Percentiles rank a stretch among this genome's conserved stretches.
Conservation (phyloP, 2,797 vertebrate genomes). For the Micropoecilia bifurca region DNA sequence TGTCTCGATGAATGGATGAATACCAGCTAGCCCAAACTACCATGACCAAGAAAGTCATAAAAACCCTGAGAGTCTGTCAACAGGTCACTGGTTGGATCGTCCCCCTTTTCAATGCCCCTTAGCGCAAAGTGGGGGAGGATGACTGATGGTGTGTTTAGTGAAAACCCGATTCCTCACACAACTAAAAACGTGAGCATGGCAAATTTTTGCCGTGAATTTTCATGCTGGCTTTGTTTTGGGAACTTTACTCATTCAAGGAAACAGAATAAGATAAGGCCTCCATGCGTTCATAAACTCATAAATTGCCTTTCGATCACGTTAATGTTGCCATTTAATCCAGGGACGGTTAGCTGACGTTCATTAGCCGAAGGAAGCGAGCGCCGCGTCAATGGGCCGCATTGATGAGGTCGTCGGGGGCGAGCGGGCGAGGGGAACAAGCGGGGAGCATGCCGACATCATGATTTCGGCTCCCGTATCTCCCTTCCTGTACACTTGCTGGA, state of each 20-base stretch:
- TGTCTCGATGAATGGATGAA: background rate
- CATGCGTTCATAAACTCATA: background rate
- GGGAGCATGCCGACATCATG: slow-evolving; percentile 40
- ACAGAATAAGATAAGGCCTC: background rate
- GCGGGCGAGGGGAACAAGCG: slow-evolving; percentile 18
- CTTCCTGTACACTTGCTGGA: slow-evolving; percentile 42
- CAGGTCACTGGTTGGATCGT: background rate
- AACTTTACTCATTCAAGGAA: background rate
- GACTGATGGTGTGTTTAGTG: background rate
- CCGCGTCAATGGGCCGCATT: slow-evolving; percentile 42
- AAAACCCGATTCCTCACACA: background rate
- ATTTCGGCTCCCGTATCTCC: slow-evolving; percentile 37
- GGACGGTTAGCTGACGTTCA: background rate
- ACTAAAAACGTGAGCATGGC: background rate
- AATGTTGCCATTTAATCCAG: background rate
- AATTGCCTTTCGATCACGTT: background rate
- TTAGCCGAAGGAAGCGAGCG: slow-evolving; percentile 19
- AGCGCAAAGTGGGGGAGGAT: background rate
- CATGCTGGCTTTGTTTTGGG: background rate
- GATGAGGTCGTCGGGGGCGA: slow-evolving; percentile 23
- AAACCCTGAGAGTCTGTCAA: background rate
- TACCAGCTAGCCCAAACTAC: background rate
- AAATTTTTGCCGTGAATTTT: background rate
- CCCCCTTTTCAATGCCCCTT: background rate
- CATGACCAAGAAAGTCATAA: slow-evolving; percentile 1